phyloP scores from a whole-genome alignment of 1,140 invertebrate species.

The Solenopsis invicta region DNA sequence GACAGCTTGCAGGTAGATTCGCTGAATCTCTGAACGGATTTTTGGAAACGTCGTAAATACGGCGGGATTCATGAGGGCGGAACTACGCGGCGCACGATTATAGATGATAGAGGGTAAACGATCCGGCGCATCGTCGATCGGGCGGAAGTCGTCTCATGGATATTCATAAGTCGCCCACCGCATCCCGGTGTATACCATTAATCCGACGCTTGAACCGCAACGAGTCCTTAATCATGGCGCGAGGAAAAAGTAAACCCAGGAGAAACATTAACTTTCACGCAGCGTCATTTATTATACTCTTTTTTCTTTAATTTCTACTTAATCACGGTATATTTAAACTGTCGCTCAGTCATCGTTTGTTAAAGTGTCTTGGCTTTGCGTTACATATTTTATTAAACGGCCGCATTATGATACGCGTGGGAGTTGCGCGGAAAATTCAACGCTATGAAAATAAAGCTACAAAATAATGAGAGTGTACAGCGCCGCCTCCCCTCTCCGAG shows the following conservation, averaged over 20 bases:
- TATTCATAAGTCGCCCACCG: slow-evolving; percentile 42
- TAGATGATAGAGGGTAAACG: slow-evolving; percentile 47
- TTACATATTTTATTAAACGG: not conserved
- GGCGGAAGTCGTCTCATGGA: slow-evolving; percentile 34
- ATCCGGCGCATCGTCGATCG: slow-evolving; percentile 51
- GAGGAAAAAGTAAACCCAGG: slow-evolving; percentile 11
- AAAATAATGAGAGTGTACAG: not conserved
- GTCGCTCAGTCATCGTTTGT: slow-evolving; percentile 15
- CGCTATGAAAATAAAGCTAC: not conserved
- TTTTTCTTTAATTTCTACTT: slow-evolving; percentile 6
- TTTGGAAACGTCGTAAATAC: slow-evolving; percentile 41
- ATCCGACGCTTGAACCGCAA: slow-evolving; percentile 36
- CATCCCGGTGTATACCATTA: slow-evolving; percentile 19
- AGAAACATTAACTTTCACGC: not conserved
- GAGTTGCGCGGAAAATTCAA: not conserved
- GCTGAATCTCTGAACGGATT: not conserved
- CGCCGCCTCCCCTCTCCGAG: not conserved
- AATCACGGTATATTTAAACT: slow-evolving; percentile 13
- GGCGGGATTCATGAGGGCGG: slow-evolving; percentile 18
- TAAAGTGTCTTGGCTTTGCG: not conserved
- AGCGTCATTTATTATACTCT: slow-evolving; percentile 17
- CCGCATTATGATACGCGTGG: not conserved
- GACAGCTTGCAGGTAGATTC: slow-evolving; percentile 20
- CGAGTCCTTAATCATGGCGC: slow-evolving; percentile 28
- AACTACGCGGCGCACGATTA: slow-evolving; percentile 18